Base-by-base conservation (phyloP, 2,113 vertebrate species). In the Epinephelus fuscoguttatus region DNA sequence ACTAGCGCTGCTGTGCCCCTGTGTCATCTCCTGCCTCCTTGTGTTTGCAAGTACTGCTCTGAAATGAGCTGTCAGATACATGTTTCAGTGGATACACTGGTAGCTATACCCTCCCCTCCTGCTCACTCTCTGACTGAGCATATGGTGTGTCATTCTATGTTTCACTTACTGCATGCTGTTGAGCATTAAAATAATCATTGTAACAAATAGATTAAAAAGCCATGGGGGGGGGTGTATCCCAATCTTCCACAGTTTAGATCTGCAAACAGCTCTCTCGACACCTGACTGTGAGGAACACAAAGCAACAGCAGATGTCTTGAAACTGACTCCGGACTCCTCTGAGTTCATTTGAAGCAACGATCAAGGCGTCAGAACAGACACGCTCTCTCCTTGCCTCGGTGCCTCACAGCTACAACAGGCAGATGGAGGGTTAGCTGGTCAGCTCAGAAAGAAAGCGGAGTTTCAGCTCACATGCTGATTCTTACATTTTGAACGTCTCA, bases 241-340 rank as follows among this genome's bases (percentile, higher is more conserved):
- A 15, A 17, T 57, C 50, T 37, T 82, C n/a, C 57, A 19, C 67
- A 69, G 81, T 82, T 78, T 75, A 60, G 62, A 19, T 33, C 18
- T 47, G 62, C 60, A 55, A 75, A 60, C 50, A 13, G 55, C 13
- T 40, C 74, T 72, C 75, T 1, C 52, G 70, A 70, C 60, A 57
- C 53, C 77, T 70, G 27, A 78, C 82, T 85, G 83, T 33, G 77
- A 80, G 49, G 61, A 67, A 19, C 77, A 89, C 66, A 68, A 33
- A 57, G 73, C 25, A 14, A 23, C 68, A 79, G 80, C 87, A 90
- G 88, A 89, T 86, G 83, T 86, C 91, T 75, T n/a, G 69, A 80
- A 75, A 84, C n/a, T 18, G 33, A 56, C 72, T 75, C 74, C 14
- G 19, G 80, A 52, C 74, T 72, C 75, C 49, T 21, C 66, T 18